These are phyloP conservation scores for Ruditapes philippinarum DNA, from an alignment of 1,140 invertebrate species.

Conservation along the genomic window DNA sequence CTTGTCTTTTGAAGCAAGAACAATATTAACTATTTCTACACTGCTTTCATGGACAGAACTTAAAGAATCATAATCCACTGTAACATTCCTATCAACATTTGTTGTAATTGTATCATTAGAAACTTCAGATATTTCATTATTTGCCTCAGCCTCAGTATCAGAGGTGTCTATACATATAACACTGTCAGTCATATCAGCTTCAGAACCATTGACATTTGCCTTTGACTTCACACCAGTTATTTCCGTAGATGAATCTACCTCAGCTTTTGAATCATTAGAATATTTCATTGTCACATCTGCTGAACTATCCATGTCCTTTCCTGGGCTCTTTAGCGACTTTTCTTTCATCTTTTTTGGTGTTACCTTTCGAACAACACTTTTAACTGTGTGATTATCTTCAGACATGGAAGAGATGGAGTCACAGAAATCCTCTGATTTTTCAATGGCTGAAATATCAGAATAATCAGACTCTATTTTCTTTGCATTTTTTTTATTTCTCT, in stretches of 20 bases:
- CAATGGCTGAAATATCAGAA: neutral
- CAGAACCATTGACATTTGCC: neutral
- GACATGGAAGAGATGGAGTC: neutral
- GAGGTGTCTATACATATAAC: neutral
- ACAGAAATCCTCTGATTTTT: neutral
- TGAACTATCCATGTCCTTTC: neutral
- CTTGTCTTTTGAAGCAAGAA: neutral
- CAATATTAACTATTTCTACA: neutral
- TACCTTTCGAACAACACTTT: constrained; percentile 54
- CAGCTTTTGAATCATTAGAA: neutral
- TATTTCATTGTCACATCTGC: neutral
- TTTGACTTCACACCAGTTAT: neutral
- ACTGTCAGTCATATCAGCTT: neutral
- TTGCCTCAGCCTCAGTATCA: neutral
- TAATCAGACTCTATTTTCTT: neutral
- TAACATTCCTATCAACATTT: neutral
- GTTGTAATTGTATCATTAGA: neutral
- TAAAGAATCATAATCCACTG: too few relatives aligned
- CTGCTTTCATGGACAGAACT: constrained; percentile 1
- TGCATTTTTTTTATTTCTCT: neutral
- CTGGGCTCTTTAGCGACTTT: neutral
- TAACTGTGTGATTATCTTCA: constrained; percentile 16
- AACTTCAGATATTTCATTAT: neutral
- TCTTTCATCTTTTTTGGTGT: constrained; percentile 26
- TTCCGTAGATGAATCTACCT: neutral